Base-by-base conservation (phyloP, 2,797 vertebrate genomes). In the Fringilla coelebs region DNA sequence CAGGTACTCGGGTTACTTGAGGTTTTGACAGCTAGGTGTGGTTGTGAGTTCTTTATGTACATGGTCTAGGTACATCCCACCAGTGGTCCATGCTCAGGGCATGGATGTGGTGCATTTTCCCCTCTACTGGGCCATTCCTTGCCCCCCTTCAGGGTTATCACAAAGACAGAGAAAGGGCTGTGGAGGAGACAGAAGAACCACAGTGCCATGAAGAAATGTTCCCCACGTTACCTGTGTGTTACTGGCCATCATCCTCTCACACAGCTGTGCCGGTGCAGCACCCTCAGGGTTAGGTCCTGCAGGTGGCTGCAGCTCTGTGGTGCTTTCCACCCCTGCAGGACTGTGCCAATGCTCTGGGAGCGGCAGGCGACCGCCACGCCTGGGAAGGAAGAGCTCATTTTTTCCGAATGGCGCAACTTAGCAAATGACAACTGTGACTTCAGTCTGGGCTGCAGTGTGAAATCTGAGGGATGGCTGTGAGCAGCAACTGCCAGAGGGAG, bases 161-260 rank as follows among this genome's bases (percentile, higher is more conserved):
- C 20, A 60, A 41, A 38, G 60, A 55, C 46, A 2, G 6, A 43
- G 78, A 51, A 77, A 7, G 51, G 26, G 49, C 76, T 61, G 16
- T 15, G 43, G 45, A 78, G 38, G 36, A 38, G 26, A 6, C 26
- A 43, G 29, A 58, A 57, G 57, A 92, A 29, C 41, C 28, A 17
- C 34, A 11, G 31, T 7, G 46, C 19, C 0, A 0, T 46, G 61
- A 49, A 54, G 46, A 76, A 63, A 32, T 17, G 6, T n/a, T 91
- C 15, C 32, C 28, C 0, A 0, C 0, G 0, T 72, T 60, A 60
- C 32, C 13, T 1, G 0, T 48, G 40, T 0, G 0, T 55, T 78
- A 3, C 28, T 81, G 48, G 17, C 46, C 17, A 10, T 26, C 12
- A 7, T 88, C 36, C 29, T 74, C 45, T 45, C 11, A 5, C 5